Evolutionary conservation across 53 echinoderm and acorn worm species (phyloP), one percentile per base, ranked within the genome.

Genomic region (Antedon mediterranea): DNA sequence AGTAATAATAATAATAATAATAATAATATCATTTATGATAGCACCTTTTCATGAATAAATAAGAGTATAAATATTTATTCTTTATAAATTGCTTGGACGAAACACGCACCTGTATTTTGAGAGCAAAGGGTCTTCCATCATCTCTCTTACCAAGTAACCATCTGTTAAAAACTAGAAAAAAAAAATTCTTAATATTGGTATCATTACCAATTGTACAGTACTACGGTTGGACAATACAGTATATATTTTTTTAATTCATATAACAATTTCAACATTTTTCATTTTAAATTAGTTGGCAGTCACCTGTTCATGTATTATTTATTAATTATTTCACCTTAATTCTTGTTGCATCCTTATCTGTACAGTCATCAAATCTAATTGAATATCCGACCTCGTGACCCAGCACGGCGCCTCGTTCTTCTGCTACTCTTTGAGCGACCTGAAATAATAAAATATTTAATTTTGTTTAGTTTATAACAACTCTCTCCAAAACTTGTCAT

Each of bases 301-400:
- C 28, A 28, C 13, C 18, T 30, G 27, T 13, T 74, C 13, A 33
- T 34, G 71, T 30, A 71, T 28, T 77, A 3, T 28, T 28, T 31
- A 28, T 37, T 34, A 73, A 4, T 41, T 28, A 23, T 32, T 27
- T 71, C 82, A 93, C 93, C 90, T 95, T 95, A 18, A 92, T 83
- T 76, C 85, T 87, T 29, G 95, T 95, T 41, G 80, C 42, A 28
- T 85, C 71, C 34, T 89, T 87, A 43, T 95, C 84, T 34, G 95
- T 85, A 74, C 89, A 91, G 34, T 95, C 91, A 71, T 95, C 95
- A 92, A 95, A 95, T 44, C 95, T 83, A 42, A 95, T 95, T 76
- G 95, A 83, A 83, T 92, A 95, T 0, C 95, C 95, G 0, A 95
- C 92, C 74, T 92, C 95, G 81, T 95, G 84, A 23, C 95, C 95